Evolutionary conservation across 2,888 invertebrate species (phyloP), one percentile per base, ranked within the genome.

Genomic region (Temnothorax ravouxi): DNA sequence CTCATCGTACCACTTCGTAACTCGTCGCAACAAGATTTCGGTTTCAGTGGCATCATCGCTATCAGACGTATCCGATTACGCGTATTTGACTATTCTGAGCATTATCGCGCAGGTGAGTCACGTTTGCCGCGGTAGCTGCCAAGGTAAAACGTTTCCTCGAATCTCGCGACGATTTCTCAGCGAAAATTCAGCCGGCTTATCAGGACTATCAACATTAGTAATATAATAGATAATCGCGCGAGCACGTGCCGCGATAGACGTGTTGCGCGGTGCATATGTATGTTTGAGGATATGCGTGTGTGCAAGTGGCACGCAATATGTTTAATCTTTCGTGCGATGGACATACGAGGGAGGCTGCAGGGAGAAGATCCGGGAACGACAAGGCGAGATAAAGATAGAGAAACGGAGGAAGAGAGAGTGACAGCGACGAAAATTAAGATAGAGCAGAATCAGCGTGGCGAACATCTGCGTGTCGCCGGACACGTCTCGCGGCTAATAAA

Each of bases 391-490:
- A 52, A 52, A 13, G 79, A 69, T 52, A 21, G 34, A 9, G 9
- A 67, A 34, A 15, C 11, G 61, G 25, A 9, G 50, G 41, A 50
- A n/a, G 52, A 47, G 81, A 38, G 21, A 61, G 56, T 59, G 21
- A n/a, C 15, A 34, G 74, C 38, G 50, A 79, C 34, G 64, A 61
- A 69, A 52, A 62, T 18, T 25, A 75, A 67, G 81, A 85, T 66
- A 81, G 59, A 79, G 44, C 74, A 38, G 69, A 83, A 87, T 90
- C 86, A 84, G 84, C 76, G 85, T 84, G 86, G 86, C 86, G 84
- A 90, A 88, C 91, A 90, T 89, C 91, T 91, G 91, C 86, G 85
- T 81, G 74, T 64, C 87, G 86, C 80, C 79, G 86, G 83, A 83
- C 77, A 77, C 82, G 85, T 88, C 83, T 72, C 85, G 74, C 54